Conservation (phyloP, 2,888 invertebrate genomes). For the Melolontha melolontha region DNA sequence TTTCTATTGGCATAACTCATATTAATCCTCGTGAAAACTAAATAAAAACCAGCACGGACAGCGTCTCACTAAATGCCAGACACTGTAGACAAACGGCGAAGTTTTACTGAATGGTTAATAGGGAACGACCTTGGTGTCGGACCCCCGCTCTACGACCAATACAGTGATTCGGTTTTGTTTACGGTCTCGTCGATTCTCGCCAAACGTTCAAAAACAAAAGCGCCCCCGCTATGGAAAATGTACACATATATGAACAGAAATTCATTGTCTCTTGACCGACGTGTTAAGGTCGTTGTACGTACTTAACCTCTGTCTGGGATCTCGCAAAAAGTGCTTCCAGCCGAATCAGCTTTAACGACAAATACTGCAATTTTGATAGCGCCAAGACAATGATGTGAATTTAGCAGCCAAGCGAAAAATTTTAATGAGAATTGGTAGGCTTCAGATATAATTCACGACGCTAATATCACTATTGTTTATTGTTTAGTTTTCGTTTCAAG, state of each 20-base stretch:
- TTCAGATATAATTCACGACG: too few species aligned
- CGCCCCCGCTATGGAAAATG: slow-evolving; percentile 52
- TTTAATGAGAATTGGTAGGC: background rate
- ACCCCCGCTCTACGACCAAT: slow-evolving; percentile 41
- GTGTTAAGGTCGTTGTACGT: slow-evolving; percentile 58
- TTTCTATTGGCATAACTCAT: slow-evolving; percentile 76
- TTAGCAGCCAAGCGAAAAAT: slow-evolving; percentile 20
- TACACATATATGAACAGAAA: background rate
- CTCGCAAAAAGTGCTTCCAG: slow-evolving; percentile 23
- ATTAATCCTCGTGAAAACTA: slow-evolving; percentile 58
- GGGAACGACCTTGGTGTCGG: slow-evolving; percentile 47
- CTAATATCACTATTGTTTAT: too few species aligned
- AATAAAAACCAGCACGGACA: slow-evolving; percentile 38
- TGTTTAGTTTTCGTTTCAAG: too few species aligned
- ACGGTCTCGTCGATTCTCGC: slow-evolving; percentile 56
- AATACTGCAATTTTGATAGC: slow-evolving; percentile 14
- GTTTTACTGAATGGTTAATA: slow-evolving; percentile 56
- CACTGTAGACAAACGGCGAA: slow-evolving; percentile 29
- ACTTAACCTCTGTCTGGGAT: slow-evolving; percentile 22
- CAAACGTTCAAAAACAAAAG: slow-evolving; percentile 59
- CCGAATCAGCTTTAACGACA: slow-evolving; percentile 18
- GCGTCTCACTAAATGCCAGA: slow-evolving; percentile 36
- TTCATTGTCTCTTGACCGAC: slow-evolving; percentile 36
- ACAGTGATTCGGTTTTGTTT: slow-evolving; percentile 56
- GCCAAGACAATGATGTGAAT: slow-evolving; percentile 22